A percentile compares a stretch with the other conserved stretches of the same genome.
phyloP scores from a whole-genome alignment of 2,888 invertebrate species.

The Apamea epomidion region DNA sequence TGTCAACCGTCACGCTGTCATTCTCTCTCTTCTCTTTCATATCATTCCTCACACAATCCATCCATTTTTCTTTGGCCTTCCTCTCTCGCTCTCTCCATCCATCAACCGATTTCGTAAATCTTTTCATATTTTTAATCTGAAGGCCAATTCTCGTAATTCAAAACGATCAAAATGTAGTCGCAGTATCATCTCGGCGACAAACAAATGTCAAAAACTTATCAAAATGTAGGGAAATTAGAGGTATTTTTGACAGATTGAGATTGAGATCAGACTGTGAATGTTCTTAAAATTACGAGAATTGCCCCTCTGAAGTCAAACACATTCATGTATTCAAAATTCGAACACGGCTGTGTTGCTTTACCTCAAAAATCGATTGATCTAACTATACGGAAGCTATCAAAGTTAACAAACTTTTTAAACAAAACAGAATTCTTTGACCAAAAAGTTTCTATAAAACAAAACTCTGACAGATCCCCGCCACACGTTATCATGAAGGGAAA shows the following conservation, averaged over 20 bases:
- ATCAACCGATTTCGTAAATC: not conserved
- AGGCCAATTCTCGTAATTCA: no score
- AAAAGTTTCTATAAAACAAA: slow-evolving; percentile 29
- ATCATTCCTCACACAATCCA: no score
- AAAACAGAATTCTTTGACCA: slow-evolving; percentile 36
- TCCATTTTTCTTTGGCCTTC: not conserved
- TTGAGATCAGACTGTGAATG: no score
- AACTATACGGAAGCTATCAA: slow-evolving; percentile 31
- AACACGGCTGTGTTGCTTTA: not conserved
- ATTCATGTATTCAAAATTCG: not conserved
- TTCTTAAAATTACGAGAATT: no score
- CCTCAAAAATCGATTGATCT: slow-evolving; percentile 41
- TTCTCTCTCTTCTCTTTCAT: no score
- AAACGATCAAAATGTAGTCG: no score
- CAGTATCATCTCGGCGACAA: no score
- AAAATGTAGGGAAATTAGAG: no score
- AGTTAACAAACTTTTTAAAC: slow-evolving; percentile 30
- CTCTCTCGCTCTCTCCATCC: not conserved
- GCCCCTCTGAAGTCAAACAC: not conserved
- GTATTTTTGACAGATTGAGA: no score
- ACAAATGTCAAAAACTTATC: no score
- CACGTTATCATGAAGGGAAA: slow-evolving; percentile 53
- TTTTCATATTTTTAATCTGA: not conserved
- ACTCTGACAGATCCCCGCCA: slow-evolving; percentile 58
- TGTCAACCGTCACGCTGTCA: no score